These are phyloP conservation scores for Criorhina ranunculi DNA, from an alignment of 2,888 invertebrate genomes.

Conservation along the genomic window DNA sequence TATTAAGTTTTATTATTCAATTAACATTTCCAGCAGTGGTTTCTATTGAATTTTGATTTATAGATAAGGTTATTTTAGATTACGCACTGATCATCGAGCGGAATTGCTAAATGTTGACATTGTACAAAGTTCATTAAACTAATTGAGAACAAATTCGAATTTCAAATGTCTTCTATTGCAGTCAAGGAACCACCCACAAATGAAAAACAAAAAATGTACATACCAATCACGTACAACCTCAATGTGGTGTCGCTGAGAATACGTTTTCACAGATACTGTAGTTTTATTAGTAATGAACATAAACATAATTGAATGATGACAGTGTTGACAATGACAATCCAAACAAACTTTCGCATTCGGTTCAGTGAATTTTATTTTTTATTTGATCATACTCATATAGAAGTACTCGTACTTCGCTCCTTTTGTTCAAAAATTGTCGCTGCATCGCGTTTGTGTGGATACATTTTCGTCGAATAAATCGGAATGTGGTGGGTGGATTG, in stretches of 20 bases:
- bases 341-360: background rate
- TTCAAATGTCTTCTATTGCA: slow-evolving; percentile 4
- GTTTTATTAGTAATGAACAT: slow-evolving; percentile 40
- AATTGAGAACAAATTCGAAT: slow-evolving; percentile 15
- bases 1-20: too few relatives aligned
- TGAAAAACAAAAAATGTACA: too few relatives aligned
- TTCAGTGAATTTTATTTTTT: background rate
- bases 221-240: slow-evolving; percentile 20
- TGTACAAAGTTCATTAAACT: background rate
- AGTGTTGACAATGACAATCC: slow-evolving; percentile 25
- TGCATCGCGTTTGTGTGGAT: background rate
- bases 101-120: background rate
- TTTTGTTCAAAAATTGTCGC: slow-evolving; percentile 1
- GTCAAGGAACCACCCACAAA: slow-evolving; percentile 1
- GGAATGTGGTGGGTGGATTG: background rate
- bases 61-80: background rate
- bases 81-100: background rate
- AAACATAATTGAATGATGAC: slow-evolving; percentile 42
- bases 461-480: slow-evolving; percentile 19
- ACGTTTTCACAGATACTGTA: slow-evolving; percentile 5
- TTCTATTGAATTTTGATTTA: background rate
- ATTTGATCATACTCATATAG: too few relatives aligned
- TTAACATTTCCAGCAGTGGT: background rate
- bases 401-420: background rate
- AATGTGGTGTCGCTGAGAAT: background rate